These are phyloP conservation scores for Piliocolobus tephrosceles DNA, from an alignment of 2,113 vertebrate species.

Conservation along the genomic window DNA sequence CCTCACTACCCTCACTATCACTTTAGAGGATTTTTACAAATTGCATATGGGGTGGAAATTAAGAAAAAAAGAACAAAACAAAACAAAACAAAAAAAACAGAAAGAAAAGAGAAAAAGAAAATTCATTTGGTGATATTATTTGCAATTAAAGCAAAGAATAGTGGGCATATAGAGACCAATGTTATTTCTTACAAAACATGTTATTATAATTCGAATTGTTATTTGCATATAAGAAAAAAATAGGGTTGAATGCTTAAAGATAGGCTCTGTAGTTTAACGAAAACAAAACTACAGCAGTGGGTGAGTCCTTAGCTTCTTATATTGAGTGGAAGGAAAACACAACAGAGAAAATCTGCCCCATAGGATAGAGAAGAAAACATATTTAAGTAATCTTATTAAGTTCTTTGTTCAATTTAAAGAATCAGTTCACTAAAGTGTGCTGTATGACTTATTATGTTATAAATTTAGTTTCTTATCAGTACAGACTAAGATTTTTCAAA, in stretches of 20 bases:
- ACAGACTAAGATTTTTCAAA: not conserved
- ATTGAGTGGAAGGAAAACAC: not conserved
- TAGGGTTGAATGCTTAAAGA: not conserved
- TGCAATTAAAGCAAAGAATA: slow-evolving; percentile 3
- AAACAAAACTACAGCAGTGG: not conserved
- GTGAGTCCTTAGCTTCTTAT: not conserved
- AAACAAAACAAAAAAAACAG: not conserved
- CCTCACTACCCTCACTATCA: not conserved
- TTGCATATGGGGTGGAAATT: not conserved
- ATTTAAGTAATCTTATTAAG: not conserved
- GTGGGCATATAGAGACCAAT: not conserved
- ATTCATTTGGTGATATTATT: not conserved
- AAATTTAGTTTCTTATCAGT: not conserved
- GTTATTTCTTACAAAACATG: not conserved
- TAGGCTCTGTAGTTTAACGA: not conserved
- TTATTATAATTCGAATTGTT: not conserved
- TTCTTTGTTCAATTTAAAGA: not conserved
- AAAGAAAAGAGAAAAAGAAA: not conserved
- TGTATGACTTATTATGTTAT: not conserved
- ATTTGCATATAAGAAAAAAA: not conserved
- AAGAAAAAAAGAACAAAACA: too few relatives aligned
- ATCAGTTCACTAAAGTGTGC: not conserved
- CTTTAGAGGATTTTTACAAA: not conserved
- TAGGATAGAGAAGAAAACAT: not conserved
- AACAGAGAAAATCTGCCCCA: not conserved